Base-by-base conservation (phyloP, 1,140 invertebrate species). In the Arctopsyche grandis region DNA sequence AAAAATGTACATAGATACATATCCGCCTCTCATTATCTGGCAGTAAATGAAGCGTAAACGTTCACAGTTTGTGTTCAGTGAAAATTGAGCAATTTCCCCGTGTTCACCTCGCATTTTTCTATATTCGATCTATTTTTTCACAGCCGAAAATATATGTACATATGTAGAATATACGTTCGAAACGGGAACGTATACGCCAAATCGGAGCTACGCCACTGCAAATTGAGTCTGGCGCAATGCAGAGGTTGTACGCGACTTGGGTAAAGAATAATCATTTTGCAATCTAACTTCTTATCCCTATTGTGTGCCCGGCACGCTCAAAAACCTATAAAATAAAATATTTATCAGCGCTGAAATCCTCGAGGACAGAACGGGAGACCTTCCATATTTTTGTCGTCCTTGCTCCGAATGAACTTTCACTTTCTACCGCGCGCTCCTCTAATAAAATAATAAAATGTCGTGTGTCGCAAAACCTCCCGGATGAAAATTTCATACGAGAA, bases 241-340 rank as follows among this genome's bases (percentile, higher is more conserved):
- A 77, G 80, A 43, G 46, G 77, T 78, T 44, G 76, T 46, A 76
- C 80, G 80, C 70, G 66, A 74, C 77, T 73, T 29, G 80, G 70
- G 58, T 81, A 79, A 69, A 19, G 69, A 81, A 78, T 78, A 81
- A 81, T 81, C 71, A 77, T 79, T 78, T 70, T 24, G 44, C 74
- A 43, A 81, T 79, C 78, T 79, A 58, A 81, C 70, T 46, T 78
- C 77, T 81, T 78, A 69, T 24, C 38, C 69, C 38, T 21, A 38
- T 38, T 19, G 22, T 16, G 21, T 70, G 69, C 21, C 26, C 14
- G 26, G 63, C 58, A 19, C 58, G n/a, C 58, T 60, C 58, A 22
- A 22, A 60, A 60, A 22, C 22, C 63, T 24, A 26, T 66, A 66
- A 66, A 66, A 66, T 66, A 26, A 66, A 66, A 66, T 66, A 66